phyloP scores from a whole-genome alignment of 2,888 invertebrate species.

The Limnephilus auricula region DNA sequence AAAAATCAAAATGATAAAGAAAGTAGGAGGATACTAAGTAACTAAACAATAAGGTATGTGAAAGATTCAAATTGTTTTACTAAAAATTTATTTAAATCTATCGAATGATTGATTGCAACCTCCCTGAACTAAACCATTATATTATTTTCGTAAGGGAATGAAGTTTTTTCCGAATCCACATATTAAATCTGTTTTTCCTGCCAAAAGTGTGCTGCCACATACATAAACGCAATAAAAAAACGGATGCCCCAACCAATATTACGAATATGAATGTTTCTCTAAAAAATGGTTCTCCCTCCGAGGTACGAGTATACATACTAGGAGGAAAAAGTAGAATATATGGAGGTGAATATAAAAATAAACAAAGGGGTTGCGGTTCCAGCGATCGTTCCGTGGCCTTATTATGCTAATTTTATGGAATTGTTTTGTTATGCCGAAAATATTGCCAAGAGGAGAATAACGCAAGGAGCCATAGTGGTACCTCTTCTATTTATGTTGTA shows the following conservation, averaged over 20 bases:
- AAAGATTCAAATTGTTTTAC: too few relatives aligned
- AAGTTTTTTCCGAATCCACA: neutral
- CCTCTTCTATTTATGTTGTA: neutral
- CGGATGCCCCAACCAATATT: conserved; percentile 40
- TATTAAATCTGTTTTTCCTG: conserved; percentile 2
- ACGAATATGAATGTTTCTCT: conserved; percentile 46
- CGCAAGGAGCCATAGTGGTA: neutral
- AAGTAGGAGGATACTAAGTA: too few relatives aligned
- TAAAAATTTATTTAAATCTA: neutral
- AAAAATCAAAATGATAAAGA: too few relatives aligned
- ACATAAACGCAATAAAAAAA: conserved; percentile 41
- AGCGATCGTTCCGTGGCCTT: conserved; percentile 15
- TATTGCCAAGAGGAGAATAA: neutral
- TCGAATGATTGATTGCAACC: neutral
- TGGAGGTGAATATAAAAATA: conserved; percentile 43
- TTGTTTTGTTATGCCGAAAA: conserved; percentile 47
- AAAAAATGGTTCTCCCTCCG: conserved; percentile 36
- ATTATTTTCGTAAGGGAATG: neutral
- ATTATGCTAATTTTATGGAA: conserved; percentile 46
- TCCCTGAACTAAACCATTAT: neutral
- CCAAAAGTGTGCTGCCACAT: neutral
- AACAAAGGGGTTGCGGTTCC: conserved; percentile 39
- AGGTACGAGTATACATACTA: neutral
- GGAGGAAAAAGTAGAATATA: conserved; percentile 14
- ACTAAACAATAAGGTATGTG: too few relatives aligned